These are phyloP conservation scores for Synergus laeviventris DNA, from an alignment of 2,888 invertebrate species.

Conservation along the genomic window DNA sequence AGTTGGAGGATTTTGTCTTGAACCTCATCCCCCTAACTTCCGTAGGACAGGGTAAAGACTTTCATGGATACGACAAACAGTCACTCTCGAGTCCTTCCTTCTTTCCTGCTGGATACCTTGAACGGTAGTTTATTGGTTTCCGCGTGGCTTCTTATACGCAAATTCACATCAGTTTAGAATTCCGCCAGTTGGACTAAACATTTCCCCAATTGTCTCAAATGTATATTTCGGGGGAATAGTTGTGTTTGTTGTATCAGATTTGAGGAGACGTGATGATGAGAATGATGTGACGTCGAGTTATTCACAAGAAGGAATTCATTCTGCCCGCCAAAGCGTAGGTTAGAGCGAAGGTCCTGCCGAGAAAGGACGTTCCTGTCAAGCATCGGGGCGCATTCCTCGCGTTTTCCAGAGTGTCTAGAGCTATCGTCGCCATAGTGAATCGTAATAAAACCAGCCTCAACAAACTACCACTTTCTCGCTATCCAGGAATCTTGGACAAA, in stretches of 20 bases:
- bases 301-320: conserved; percentile 64
- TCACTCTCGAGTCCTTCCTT: conserved; percentile 61
- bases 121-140: conserved; percentile 66
- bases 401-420: conserved; percentile 65
- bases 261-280: neutral
- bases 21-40: conserved; percentile 51
- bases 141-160: conserved; percentile 47
- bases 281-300: conserved; percentile 63
- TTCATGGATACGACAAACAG: conserved; percentile 58
- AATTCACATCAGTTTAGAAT: conserved; percentile 12
- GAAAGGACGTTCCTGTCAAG: conserved; percentile 32
- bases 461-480: conserved; percentile 44
- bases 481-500: conserved; percentile 33
- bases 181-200: conserved; percentile 3
- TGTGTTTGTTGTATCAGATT: neutral
- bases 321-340: conserved; percentile 42
- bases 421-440: conserved; percentile 56
- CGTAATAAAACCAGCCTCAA: conserved; percentile 63
- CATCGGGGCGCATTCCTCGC: conserved; percentile 62
- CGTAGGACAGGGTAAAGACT: conserved; percentile 48
- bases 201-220: neutral
- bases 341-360: neutral
- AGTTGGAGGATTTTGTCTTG: conserved; percentile 67
- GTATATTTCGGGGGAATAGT: conserved; percentile 1
- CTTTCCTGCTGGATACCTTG: conserved; percentile 62